Conservation (phyloP, 2,797 vertebrate species). For the Molossus molossus region DNA sequence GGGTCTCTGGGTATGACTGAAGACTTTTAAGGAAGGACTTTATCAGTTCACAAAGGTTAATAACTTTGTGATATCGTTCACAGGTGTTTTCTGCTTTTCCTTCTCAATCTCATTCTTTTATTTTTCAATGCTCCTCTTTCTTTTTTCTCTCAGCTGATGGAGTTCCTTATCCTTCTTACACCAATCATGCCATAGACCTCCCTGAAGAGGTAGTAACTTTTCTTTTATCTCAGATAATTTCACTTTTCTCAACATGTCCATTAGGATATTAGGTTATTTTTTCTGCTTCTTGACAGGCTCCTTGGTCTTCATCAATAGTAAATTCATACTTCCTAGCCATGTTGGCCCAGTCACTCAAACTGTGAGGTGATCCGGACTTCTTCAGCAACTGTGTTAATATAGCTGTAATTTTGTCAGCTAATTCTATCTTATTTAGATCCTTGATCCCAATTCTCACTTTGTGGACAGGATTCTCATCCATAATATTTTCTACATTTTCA, state of each 20-base stretch:
- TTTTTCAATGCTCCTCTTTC: slow-evolving; percentile 83
- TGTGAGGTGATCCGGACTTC: slow-evolving; percentile 38
- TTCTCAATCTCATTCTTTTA: slow-evolving; percentile 80
- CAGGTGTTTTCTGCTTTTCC: slow-evolving; percentile 68
- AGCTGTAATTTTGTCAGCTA: slow-evolving; percentile 82
- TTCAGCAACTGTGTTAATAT: slow-evolving; percentile 82
- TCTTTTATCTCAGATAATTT: slow-evolving; percentile 85
- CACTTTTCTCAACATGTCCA: slow-evolving; percentile 51
- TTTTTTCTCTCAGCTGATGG: slow-evolving; percentile 82
- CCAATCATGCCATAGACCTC: slow-evolving; percentile 88
- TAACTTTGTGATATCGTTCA: slow-evolving; percentile 72
- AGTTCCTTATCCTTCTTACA: slow-evolving; percentile 88
- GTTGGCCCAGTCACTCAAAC: slow-evolving; percentile 78
- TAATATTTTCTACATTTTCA: slow-evolving; percentile 72
- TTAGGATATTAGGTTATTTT: slow-evolving; percentile 46
- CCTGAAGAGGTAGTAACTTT: slow-evolving; percentile 87
- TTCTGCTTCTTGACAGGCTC: slow-evolving; percentile 80
- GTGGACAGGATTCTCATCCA: accelerated
- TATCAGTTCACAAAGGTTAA: slow-evolving; percentile 80
- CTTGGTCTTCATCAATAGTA: slow-evolving; percentile 86
- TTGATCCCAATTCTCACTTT: slow-evolving; percentile 88
- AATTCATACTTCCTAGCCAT: slow-evolving; percentile 76
- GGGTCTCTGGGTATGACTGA: slow-evolving; percentile 57
- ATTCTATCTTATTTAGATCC: slow-evolving; percentile 87
- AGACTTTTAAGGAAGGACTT: slow-evolving; percentile 76